These are phyloP conservation scores for Apis florea DNA, from an alignment of 1,140 invertebrate species.

Conservation along the genomic window DNA sequence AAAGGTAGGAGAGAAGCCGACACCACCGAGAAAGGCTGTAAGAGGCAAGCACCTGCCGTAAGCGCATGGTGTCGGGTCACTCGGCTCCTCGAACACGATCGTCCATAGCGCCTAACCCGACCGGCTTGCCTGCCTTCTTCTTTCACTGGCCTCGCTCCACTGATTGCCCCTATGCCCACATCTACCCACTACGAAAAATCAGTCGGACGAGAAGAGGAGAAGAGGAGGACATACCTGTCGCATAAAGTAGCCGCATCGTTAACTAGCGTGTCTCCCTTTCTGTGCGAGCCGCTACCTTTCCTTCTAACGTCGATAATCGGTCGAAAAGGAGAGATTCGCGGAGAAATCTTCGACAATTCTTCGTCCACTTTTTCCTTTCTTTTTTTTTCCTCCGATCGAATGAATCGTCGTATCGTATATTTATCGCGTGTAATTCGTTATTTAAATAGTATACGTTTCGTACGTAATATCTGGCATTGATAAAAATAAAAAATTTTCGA, in stretches of 20 bases:
- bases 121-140: constrained; percentile 27
- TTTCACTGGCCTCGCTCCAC: neutral
- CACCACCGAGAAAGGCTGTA: constrained; percentile 59
- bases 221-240: constrained; percentile 53
- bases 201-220: constrained; percentile 48
- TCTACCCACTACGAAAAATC: constrained; percentile 61
- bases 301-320: constrained; percentile 34
- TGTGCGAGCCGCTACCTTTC: neutral
- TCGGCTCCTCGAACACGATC: constrained; percentile 53
- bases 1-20: constrained; percentile 62
- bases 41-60: constrained; percentile 67
- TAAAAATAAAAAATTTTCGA: too few species aligned
- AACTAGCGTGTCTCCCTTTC: constrained; percentile 25
- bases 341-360: constrained; percentile 14
- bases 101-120: constrained; percentile 57
- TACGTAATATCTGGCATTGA: too few species aligned
- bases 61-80: constrained; percentile 58
- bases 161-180: constrained; percentile 65
- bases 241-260: constrained; percentile 60
- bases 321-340: constrained; percentile 28
- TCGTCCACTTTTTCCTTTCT: neutral
- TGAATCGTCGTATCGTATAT: too few species aligned
- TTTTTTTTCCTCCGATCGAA: neutral
- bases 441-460: too few species aligned
- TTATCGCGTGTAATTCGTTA: too few species aligned